A percentile compares a stretch with the other conserved stretches of the same genome.
phyloP scores from a whole-genome alignment of 2,888 invertebrate species.

The Ecliptopera silaceata region DNA sequence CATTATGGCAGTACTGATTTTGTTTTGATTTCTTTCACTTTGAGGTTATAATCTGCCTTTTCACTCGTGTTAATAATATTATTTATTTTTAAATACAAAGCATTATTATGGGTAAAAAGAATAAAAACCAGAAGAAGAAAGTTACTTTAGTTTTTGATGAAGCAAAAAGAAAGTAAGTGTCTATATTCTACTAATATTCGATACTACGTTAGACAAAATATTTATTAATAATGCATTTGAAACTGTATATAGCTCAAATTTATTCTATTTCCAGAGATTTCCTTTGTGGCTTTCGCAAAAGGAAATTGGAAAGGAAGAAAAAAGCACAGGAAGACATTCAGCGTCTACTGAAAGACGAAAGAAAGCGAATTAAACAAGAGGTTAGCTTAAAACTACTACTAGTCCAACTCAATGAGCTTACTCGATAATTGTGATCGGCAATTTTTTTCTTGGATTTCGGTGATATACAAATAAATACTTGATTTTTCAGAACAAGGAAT shows the following conservation, averaged over 20 bases:
- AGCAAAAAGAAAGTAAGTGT: constrained; percentile 66
- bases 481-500: constrained; percentile 82
- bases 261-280: constrained; percentile 85
- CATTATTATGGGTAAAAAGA: constrained; percentile 64
- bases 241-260: no score
- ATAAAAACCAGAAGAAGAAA: constrained; percentile 65
- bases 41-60: constrained; percentile 5
- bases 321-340: constrained; percentile 89
- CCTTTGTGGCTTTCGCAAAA: constrained; percentile 90
- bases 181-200: no score
- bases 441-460: no score
- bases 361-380: constrained; percentile 88
- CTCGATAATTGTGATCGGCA: no score
- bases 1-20: not conserved
- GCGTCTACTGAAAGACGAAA: constrained; percentile 88
- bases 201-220: no score
- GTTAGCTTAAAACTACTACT: constrained; percentile 71
- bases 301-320: constrained; percentile 89
- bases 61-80: not conserved
- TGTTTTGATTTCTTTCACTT: not conserved
- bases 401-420: no score
- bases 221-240: no score
- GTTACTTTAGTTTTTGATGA: constrained; percentile 72
- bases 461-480: not conserved
- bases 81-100: not conserved